A percentile compares a stretch with the other conserved stretches of the same genome.
These are phyloP conservation scores for Tetragnatha montana DNA, from an alignment of 2,888 invertebrate species.

Conservation along the genomic window DNA sequence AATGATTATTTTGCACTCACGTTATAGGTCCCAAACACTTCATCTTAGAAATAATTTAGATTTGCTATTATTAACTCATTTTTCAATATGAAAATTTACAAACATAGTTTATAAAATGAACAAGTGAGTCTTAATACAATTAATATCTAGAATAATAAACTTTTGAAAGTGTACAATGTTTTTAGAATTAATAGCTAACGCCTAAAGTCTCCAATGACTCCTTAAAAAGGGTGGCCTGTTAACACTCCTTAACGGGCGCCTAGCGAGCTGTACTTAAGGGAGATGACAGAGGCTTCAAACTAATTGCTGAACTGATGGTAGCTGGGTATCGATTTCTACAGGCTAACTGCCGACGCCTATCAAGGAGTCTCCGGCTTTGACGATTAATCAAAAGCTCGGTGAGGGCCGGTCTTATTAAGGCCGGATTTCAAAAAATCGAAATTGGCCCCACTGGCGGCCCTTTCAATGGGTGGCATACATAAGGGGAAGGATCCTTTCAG, in stretches of 20 bases:
- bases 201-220: too few species aligned
- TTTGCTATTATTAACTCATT: too few species aligned
- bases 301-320: conserved; percentile 55
- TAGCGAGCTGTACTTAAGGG: conserved; percentile 26
- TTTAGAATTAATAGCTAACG: too few species aligned
- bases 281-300: conserved; percentile 39
- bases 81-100: too few species aligned
- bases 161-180: too few species aligned
- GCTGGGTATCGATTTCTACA: conserved; percentile 45
- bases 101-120: too few species aligned
- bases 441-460: conserved; percentile 11
- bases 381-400: conserved; percentile 56
- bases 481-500: conserved; percentile 34
- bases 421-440: conserved; percentile 37
- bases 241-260: conserved; percentile 13
- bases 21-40: too few species aligned
- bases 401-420: conserved; percentile 61
- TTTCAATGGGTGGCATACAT: conserved; percentile 24
- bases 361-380: conserved; percentile 29
- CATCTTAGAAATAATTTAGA: too few species aligned
- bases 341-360: conserved; percentile 49
- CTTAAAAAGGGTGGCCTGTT: neutral
- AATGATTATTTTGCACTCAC: too few species aligned
- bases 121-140: too few species aligned
- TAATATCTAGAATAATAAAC: too few species aligned